Evolutionary conservation across 1,140 invertebrate genomes (phyloP), one percentile per base, ranked within the genome.

Genomic region (Aphelenchoides fujianensis): DNA sequence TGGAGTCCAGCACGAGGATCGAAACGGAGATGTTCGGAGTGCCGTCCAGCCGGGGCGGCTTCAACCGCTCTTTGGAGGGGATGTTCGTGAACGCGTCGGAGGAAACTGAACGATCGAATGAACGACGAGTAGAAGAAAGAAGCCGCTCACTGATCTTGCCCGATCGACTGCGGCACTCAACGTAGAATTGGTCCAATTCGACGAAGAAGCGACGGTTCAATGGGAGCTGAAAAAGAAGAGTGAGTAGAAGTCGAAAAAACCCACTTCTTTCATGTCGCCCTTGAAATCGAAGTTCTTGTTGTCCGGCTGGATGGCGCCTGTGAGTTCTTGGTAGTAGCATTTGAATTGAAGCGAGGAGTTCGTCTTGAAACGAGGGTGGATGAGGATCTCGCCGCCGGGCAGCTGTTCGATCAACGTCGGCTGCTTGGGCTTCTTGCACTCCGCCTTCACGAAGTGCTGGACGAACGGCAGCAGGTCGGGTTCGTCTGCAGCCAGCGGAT

Each of bases 1-100:
- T 66, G 12, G 32, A 36, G 32, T 66, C 63, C 23, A 66, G 12
- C n/a, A 32, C 63, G 16, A 66, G 3, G 31, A 66, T 66, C 7
- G 63, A 30, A 66, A 66, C 31, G 12, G 27, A 32, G 3, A 32
- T 41, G 31, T 61, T n/a, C n/a, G 19, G 19, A 1, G n/a, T 35
- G n/a, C 31, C 16, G 1, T 34, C 36, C 31, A 66, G 53, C 1
- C 36, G 2, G 0, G 27, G 12, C 1, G 31, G 31, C 28, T 66
- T 34, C 7, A n/a, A 37, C 16, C 31, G 16, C 32, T 66, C 36
- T 37, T 61, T 61, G 2, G 28, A 19, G 59, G 63, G 7, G 16
- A 66, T 2, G 12, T 16, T 35, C 12, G 32, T 37, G 31, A 66
- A 66, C 1, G 34, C 63, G 31, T 66, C 31, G 31, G 1, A 16